Conservation (phyloP, 2,888 invertebrate genomes). For the Hetaerina titia region DNA sequence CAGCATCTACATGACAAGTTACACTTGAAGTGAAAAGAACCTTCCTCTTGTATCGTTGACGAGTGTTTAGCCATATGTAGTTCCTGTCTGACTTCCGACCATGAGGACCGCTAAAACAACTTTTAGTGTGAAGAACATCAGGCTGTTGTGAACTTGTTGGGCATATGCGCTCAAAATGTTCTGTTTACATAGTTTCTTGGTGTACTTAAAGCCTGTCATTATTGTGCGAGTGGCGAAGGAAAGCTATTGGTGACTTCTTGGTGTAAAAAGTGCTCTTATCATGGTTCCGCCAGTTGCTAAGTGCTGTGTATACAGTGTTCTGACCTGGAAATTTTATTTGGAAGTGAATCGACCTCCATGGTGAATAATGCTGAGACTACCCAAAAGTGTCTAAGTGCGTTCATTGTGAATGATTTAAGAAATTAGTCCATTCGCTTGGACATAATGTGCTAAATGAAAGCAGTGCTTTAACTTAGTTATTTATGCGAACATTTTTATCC, state of each 20-base stretch:
- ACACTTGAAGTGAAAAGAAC: neutral
- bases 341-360: neutral
- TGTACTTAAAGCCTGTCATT: neutral
- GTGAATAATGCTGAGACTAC: neutral
- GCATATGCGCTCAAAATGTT: neutral
- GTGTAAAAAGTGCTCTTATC: constrained; percentile 3
- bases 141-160: neutral
- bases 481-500: neutral
- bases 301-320: neutral
- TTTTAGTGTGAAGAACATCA: neutral
- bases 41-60: too few species aligned
- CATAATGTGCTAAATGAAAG: neutral
- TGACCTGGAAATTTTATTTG: neutral
- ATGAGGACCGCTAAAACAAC: neutral
- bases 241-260: neutral
- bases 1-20: neutral
- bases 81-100: neutral
- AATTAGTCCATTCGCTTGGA: neutral
- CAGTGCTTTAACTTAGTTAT: neutral
- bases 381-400: neutral
- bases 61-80: too few species aligned
- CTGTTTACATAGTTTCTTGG: neutral
- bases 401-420: neutral
- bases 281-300: neutral
- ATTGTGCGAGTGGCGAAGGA: neutral